A percentile compares a stretch with the other conserved stretches of the same genome.
phyloP scores from a whole-genome alignment of 1,140 invertebrate genomes.

The Microvelia longipes region DNA sequence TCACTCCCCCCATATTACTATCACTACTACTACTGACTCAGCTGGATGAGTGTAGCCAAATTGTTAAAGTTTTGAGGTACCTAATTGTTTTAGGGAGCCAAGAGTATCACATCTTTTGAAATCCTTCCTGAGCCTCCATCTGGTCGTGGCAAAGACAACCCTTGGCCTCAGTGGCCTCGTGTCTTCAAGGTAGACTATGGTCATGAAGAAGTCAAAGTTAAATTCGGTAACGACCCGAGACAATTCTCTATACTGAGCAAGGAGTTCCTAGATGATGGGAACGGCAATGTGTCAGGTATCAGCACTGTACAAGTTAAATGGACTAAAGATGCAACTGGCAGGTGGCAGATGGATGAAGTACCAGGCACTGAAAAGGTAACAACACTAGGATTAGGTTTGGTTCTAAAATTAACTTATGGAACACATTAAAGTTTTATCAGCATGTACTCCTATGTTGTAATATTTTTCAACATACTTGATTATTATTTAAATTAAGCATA shows the following conservation, averaged over 20 bases:
- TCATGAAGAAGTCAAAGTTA: conserved; percentile 87
- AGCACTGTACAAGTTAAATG: conserved; percentile 82
- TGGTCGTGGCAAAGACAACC: conserved; percentile 67
- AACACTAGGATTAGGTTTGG: too few species aligned
- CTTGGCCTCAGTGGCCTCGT: conserved; percentile 95
- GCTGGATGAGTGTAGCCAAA: too few species aligned
- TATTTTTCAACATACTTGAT: too few species aligned
- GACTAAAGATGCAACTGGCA: conserved; percentile 78
- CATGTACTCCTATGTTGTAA: too few species aligned
- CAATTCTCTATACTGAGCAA: conserved; percentile 86
- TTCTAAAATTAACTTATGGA: too few species aligned
- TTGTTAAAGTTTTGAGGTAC: too few species aligned
- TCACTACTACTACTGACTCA: too few species aligned
- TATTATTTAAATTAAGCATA: too few species aligned
- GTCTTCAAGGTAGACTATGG: conserved; percentile 97
- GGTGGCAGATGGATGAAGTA: conserved; percentile 88
- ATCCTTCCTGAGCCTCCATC: conserved; percentile 84
- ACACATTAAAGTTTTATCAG: too few species aligned
- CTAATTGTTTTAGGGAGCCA: conserved; percentile 80
- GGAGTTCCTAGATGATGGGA: conserved; percentile 83
- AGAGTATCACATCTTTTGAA: conserved; percentile 90
- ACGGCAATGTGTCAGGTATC: conserved; percentile 78
- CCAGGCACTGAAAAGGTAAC: conserved; percentile 57
- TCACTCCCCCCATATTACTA: too few species aligned
- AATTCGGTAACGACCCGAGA: conserved; percentile 84